phyloP scores from a whole-genome alignment of 2,888 invertebrate genomes.

The Acrobeloides nanus region DNA sequence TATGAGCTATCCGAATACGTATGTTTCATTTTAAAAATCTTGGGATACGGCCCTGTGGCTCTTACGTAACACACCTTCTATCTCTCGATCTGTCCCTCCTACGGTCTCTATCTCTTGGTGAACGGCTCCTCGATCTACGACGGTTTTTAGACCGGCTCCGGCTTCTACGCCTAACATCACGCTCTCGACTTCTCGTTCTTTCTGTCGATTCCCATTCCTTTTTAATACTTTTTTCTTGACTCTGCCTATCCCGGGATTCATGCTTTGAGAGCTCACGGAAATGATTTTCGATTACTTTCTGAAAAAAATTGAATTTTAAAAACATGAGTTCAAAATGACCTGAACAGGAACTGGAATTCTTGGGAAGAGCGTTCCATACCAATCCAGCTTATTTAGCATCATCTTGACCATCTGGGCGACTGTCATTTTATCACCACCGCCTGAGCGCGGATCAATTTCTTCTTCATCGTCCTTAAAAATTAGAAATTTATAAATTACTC shows the following conservation, averaged over 20 bases:
- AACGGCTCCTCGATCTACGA: neutral
- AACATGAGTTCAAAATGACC: conserved; percentile 24
- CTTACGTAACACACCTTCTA: too few relatives aligned
- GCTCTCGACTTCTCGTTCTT: conserved; percentile 1
- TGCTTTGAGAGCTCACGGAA: conserved; percentile 36
- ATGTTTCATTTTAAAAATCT: too few relatives aligned
- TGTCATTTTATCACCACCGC: conserved; percentile 83
- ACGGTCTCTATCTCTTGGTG: neutral
- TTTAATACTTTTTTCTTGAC: neutral
- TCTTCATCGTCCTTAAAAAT: conserved; percentile 46
- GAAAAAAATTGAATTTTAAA: conserved; percentile 14
- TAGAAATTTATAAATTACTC: too few relatives aligned
- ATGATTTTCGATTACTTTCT: conserved; percentile 51
- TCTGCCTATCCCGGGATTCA: neutral
- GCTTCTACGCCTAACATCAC: conserved; percentile 4
- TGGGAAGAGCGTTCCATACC: conserved; percentile 97
- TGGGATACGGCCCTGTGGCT: too few relatives aligned
- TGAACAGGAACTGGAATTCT: conserved; percentile 93
- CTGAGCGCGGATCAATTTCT: conserved; percentile 89
- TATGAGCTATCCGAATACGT: too few relatives aligned
- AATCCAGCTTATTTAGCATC: conserved; percentile 66
- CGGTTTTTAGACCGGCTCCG: conserved; percentile 1
- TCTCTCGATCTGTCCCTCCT: neutral
- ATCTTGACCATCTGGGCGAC: conserved; percentile 67
- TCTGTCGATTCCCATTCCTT: neutral